These are phyloP conservation scores for Dolichoris vasculosae DNA, from an alignment of 1,140 invertebrate species.

Conservation along the genomic window DNA sequence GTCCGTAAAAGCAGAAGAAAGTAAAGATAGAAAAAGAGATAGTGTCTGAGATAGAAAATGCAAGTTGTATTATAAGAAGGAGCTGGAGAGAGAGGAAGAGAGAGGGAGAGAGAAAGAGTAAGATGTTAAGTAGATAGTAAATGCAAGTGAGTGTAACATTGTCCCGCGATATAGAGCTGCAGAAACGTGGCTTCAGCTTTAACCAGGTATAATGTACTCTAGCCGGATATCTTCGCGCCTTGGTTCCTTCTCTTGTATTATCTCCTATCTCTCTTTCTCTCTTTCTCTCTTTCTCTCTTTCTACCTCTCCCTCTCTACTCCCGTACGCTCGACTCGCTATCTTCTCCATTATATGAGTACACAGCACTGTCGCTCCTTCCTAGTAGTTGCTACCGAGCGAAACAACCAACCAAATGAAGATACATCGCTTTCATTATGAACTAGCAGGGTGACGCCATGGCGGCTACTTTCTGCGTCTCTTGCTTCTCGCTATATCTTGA, in stretches of 20 bases:
- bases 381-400: slow-evolving; percentile 51
- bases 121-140: too few species aligned
- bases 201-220: slow-evolving; percentile 53
- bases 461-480: slow-evolving; percentile 41
- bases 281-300: slow-evolving; percentile 16
- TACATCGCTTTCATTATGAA: slow-evolving; percentile 68
- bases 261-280: not conserved
- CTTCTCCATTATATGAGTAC: slow-evolving; percentile 40
- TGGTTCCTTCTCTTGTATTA: not conserved
- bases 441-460: slow-evolving; percentile 49
- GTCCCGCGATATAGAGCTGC: not conserved
- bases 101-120: not conserved
- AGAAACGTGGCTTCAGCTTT: slow-evolving; percentile 33
- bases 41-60: not conserved
- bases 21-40: not conserved
- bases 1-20: slow-evolving; percentile 6
- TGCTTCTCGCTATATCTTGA: slow-evolving; percentile 35
- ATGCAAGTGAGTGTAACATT: not conserved
- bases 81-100: not conserved
- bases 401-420: slow-evolving; percentile 68
- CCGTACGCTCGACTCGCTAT: slow-evolving; percentile 29
- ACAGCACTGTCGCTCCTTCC: not conserved
- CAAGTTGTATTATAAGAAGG: not conserved
- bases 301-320: not conserved
- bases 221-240: slow-evolving; percentile 20